Evolutionary conservation across 2,113 vertebrate species (phyloP), one percentile per base, ranked within the genome.

Genomic region (Mola mola): DNA sequence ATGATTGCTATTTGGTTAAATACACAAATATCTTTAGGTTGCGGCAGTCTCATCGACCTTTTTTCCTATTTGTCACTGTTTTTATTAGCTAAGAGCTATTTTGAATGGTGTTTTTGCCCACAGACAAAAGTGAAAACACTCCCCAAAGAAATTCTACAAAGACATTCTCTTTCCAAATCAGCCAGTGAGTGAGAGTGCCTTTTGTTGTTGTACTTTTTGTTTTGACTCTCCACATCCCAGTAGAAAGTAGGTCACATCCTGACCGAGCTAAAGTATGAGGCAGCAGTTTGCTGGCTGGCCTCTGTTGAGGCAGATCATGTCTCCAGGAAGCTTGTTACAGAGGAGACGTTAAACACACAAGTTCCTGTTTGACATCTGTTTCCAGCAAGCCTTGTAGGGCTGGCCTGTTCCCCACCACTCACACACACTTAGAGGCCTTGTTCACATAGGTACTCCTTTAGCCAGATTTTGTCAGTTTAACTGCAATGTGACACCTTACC

Each of bases 231-330:
- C 73, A 52, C 72, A 71, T 70, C 67, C 34, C 46, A 17, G 73
- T 55, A 87, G 88, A 93, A 94, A 93, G 90, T 93, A 93, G 93
- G 92, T 93, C 92, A 93, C 81, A 44, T 75, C 81, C 85, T 90
- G 93, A 91, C 92, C 88, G 78, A 78, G 66, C 5, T 38, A 63
- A 89, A 92, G 91, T 83, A 93, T 95, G 94, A 95, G 92, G 91
- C 94, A 94, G 94, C 94, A 94, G 82, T 94, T 95, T 94, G 86
- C 73, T 72, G 83, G 72, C 72, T 80, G 78, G 86, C 78, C 88
- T 86, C 82, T 79, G 76, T 69, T 52, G 77, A 85, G 86, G 87
- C 78, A 21, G 65, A 78, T 87, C 11, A 38, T 49, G 87, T 90
- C 92, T 93, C 88, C 92, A 94, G 94, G 93, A 95, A 95, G 89